Evolutionary conservation across 2,888 invertebrate genomes (phyloP), one percentile per base, ranked within the genome.

Genomic region (Cerastis rubricosa): DNA sequence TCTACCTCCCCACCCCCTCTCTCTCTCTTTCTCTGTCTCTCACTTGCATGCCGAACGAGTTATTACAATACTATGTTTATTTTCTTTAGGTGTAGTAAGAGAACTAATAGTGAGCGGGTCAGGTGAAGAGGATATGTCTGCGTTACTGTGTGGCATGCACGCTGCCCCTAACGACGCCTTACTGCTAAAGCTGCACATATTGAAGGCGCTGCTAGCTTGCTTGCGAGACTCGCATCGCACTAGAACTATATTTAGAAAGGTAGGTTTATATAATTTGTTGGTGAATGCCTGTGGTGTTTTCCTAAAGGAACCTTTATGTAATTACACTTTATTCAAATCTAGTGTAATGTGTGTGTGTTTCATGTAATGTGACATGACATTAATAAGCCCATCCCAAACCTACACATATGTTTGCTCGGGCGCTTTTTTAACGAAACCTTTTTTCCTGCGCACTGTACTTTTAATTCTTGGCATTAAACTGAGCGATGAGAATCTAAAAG

Each of bases 51-150:
- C 35, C 35, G 35, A 17, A n/a, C n/a, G 22, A n/a, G 19, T 12
- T 25, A 25, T 70, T 69, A 43, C 29, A 19, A 45, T 45, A 54
- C 6, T 29, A 43, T 29, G 43, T 73, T 45, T 35, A 25, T 65
- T 35, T 67, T 17, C 59, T 84, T 6, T 87, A 97, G 98, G 98
- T 78, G 98, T 99, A 72, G 97, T 99, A 85, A 97, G 99, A 86
- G 99, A 99, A 95, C 95, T 99, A 63, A 98, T 99, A 88, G 97
- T 99, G 81, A 99, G 98, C 69, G 98, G 98, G 51, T 99, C 99
- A 0, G 99, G 99, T 0, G 99, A 99, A 90, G 99, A 99, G 89
- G 99, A 99, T 89, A 99, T 99, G 99, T 98, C 98, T 0, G 98
- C 99, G 29, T 96, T 99, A 76, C 97, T 99, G 35, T 98, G 98